Base-by-base conservation (phyloP, 1,140 invertebrate genomes). In the Thalassaphorura encarpata region DNA sequence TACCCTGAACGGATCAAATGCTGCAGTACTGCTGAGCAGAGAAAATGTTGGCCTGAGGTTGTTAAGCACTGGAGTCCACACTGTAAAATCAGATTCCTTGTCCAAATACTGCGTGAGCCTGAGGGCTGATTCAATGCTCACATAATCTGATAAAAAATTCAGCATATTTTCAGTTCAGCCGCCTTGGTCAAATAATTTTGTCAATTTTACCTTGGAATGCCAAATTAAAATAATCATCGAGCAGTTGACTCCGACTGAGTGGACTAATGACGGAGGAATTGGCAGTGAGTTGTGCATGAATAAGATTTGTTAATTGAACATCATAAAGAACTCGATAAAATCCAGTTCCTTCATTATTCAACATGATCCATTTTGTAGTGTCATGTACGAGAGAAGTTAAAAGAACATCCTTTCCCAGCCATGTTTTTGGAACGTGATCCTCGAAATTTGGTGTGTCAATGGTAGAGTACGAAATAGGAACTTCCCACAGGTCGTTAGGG, bases 401-500 rank as follows among this genome's bases (percentile, higher is more conserved):
- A 48, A 74, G 68, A 33, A 76, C 67, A 1, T 70, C 63, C 54
- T 63, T 66, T 47, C 77, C 77, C 62, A 90, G 73, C 87, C 88
- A 92, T 0, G 80, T 62, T 23, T 75, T 75, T 0, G 85, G 82
- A 29, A 73, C 74, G 1, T 85, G 85, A n/a, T 73, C 75, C 16
- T 73, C 70, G 62, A 87, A 85, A 65, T 83, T 74, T 2, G 76
- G 69, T 47, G 78, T 73, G 1, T 70, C 68, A 31, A 77, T 77
- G 0, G 79, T 81, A 0, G 85, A 84, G 60, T 80, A 85, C 0
- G 85, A 88, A 1, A 93, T 76, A 0, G 89, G 89, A 40, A 93
- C 79, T 80, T 85, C 87, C 87, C 87, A 90, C 1, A 62, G 80
- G 64, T 62, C 58, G 21, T 40, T 41, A 36, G 33, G 33, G 33